These are phyloP conservation scores for Chaetoderma sp. DNA, from an alignment of 2,888 invertebrate species.

Conservation along the genomic window DNA sequence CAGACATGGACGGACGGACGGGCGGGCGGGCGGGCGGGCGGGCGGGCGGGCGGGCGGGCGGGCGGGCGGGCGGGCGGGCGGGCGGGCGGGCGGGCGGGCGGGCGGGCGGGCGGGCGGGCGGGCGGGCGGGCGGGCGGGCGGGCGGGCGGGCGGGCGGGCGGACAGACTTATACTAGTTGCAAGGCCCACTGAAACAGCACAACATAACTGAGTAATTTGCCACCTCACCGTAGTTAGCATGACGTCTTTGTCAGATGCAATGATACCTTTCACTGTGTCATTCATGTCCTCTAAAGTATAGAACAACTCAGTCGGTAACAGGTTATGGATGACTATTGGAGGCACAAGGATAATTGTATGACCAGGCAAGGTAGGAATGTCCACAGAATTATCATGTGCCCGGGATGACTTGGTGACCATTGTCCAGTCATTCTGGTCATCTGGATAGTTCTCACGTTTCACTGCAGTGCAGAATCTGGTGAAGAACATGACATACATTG, in stretches of 20 bases:
- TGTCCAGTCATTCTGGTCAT: slow-evolving; percentile 69
- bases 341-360: slow-evolving; percentile 89
- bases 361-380: slow-evolving; percentile 77
- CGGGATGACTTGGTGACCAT: slow-evolving; percentile 13
- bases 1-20: no score
- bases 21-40: no score
- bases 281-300: slow-evolving; percentile 67
- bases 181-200: no score
- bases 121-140: no score
- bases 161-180: no score
- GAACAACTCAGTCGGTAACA: slow-evolving; percentile 79
- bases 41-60: no score
- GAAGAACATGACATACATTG: slow-evolving; percentile 25
- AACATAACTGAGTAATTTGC: no score
- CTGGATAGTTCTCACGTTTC: slow-evolving; percentile 84
- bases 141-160: no score
- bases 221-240: slow-evolving; percentile 68
- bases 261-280: slow-evolving; percentile 56
- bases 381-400: no score
- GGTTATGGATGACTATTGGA: slow-evolving; percentile 85
- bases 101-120: no score
- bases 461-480: slow-evolving; percentile 83
- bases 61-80: no score
- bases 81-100: no score
- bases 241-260: slow-evolving; percentile 71